These are phyloP conservation scores for Leptinotarsa juncta DNA, from an alignment of 2,888 invertebrate species.

Conservation along the genomic window DNA sequence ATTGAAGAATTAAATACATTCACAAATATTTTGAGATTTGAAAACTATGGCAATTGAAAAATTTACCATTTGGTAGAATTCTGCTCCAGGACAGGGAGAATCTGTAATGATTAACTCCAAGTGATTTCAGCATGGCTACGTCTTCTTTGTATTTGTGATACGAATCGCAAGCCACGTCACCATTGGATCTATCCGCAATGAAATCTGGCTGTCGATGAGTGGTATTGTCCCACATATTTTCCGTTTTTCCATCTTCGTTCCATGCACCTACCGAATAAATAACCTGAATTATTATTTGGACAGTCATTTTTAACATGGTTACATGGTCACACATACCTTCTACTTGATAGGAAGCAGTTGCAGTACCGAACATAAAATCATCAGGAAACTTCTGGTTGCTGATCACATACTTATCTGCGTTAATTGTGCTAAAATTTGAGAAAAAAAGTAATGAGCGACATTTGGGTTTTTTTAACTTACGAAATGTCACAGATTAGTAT, in stretches of 20 bases:
- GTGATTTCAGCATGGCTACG: constrained; percentile 67
- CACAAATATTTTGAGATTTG: no score
- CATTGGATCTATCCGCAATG: constrained; percentile 62
- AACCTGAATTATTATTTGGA: neutral
- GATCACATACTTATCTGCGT: neutral
- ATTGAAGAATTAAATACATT: no score
- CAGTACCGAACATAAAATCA: constrained; percentile 11
- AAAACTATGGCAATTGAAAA: no score
- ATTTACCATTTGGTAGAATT: constrained; percentile 29
- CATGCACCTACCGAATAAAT: constrained; percentile 23
- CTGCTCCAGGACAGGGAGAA: constrained; percentile 54
- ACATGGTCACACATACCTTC: neutral
- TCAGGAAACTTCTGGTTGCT: neutral
- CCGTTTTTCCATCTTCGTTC: constrained; percentile 43
- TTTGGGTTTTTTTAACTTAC: neutral
- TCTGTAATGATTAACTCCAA: constrained; percentile 70
- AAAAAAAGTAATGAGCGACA: neutral
- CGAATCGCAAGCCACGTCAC: constrained; percentile 76
- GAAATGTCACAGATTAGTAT: neutral
- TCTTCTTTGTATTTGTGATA: constrained; percentile 73
- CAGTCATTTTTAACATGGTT: neutral
- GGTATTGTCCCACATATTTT: constrained; percentile 33
- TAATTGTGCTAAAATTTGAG: neutral
- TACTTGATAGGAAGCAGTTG: constrained; percentile 3
- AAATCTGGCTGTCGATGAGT: constrained; percentile 13